phyloP scores from a whole-genome alignment of 2,888 invertebrate genomes.

The Eupelmus urozonus region DNA sequence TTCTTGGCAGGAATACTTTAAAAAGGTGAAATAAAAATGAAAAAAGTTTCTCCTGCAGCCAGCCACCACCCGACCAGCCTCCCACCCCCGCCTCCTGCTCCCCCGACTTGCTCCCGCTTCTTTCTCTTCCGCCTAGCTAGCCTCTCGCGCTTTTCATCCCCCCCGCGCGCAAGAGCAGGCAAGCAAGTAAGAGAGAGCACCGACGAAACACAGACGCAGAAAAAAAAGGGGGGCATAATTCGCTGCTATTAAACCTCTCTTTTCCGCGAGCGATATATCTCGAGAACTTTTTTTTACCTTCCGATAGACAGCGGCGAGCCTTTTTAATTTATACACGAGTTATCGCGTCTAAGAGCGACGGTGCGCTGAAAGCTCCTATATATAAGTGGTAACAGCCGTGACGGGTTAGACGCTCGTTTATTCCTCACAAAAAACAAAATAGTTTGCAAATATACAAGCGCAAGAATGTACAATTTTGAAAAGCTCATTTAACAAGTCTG shows the following conservation, averaged over 20 bases:
- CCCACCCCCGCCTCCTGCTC: conserved; percentile 59
- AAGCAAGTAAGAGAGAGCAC: conserved; percentile 33
- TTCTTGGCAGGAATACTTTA: conserved; percentile 76
- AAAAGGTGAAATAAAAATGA: conserved; percentile 74
- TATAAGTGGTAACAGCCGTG: too few relatives aligned
- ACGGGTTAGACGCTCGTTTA: too few relatives aligned
- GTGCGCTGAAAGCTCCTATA: too few relatives aligned
- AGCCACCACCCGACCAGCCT: not conserved
- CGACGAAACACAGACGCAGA: conserved; percentile 64
- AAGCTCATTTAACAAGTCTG: not conserved
- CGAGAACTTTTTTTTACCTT: not conserved
- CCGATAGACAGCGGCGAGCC: not conserved
- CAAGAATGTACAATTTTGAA: not conserved
- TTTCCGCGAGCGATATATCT: not conserved
- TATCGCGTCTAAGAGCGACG: too few relatives aligned
- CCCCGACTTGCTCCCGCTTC: conserved; percentile 29
- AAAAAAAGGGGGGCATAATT: conserved; percentile 66
- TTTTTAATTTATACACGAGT: not conserved
- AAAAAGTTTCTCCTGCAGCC: conserved; percentile 63
- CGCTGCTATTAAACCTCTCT: conserved; percentile 74
- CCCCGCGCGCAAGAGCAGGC: too few relatives aligned
- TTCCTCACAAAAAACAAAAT: too few relatives aligned
- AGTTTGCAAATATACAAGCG: too few relatives aligned
- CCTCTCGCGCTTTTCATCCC: conserved; percentile 37
- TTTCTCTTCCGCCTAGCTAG: conserved; percentile 3